Evolutionary conservation across 2,888 invertebrate species (phyloP).

Genomic region (Apotomis capreana): DNA sequence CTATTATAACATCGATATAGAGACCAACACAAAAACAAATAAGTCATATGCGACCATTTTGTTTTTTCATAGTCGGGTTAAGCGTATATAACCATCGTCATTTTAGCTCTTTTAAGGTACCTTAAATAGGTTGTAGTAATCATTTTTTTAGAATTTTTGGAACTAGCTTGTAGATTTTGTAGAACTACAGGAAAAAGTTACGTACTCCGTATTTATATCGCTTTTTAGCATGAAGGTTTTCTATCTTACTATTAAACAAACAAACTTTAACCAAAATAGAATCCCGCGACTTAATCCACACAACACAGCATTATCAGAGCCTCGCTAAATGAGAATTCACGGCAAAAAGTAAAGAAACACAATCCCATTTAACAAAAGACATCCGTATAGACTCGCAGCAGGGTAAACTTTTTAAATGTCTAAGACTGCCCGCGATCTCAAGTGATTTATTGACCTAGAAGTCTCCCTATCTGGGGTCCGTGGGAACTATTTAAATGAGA

Average conservation of each 20-base stretch:
- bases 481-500: constrained; percentile 42
- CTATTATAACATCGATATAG: too few species aligned
- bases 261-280: not conserved
- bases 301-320: constrained; percentile 12
- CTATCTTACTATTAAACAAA: not conserved
- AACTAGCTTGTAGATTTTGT: too few species aligned
- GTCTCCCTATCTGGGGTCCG: constrained; percentile 39
- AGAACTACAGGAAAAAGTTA: too few species aligned
- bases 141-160: too few species aligned
- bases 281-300: not conserved
- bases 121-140: too few species aligned
- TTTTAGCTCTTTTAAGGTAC: too few species aligned
- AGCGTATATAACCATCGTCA: too few species aligned
- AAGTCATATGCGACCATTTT: too few species aligned
- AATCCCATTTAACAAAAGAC: constrained; percentile 38
- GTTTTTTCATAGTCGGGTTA: too few species aligned
- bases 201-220: too few species aligned
- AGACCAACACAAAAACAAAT: too few species aligned
- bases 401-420: constrained; percentile 41
- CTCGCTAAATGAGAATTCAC: constrained; percentile 24
- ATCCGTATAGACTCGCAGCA: constrained; percentile 35
- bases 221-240: too few species aligned
- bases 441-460: constrained; percentile 42
- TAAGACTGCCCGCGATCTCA: constrained; percentile 40
- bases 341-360: constrained; percentile 23